Evolutionary conservation across 2,113 vertebrate species (phyloP), one percentile per base, ranked within the genome.

Genomic region (Stomatorhinus ivindoensis): DNA sequence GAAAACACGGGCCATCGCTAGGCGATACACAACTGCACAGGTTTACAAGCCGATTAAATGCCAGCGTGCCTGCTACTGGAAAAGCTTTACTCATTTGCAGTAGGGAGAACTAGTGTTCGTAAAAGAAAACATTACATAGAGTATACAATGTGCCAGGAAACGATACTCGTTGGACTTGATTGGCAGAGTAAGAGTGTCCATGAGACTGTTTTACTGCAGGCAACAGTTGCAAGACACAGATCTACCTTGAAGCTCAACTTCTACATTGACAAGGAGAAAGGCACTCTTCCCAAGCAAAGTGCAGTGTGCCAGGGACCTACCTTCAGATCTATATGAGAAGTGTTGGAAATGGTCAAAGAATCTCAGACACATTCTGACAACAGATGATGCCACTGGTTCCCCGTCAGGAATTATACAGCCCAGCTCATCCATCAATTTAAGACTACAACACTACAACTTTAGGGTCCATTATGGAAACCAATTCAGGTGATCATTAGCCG

Each of bases 371-470:
- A 91, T 86, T 58, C 55, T 90, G 73, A 93, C 94, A 88, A 88
- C 94, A 93, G 94, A 92, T 50, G 31, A 31, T 89, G 17, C 84
- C 73, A 15, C 50, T 89, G 93, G 91, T 94, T 93, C 92, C 95
- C 91, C 92, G 94, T 93, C 92, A 73, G 55, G 93, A 93, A 94
- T 95, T 92, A 94, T 94, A 94, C 92, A 93, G 93, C 94, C 95
- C 94, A 95, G 94, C 94, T 91, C 93, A 94, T 92, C 94, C 93
- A 95, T 93, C 94, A 93, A 94, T 86, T 95, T 91, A 89, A 94
- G 94, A 85, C 88, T 85, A 84, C 95, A 95, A 93, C 93, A 95
- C 50, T 51, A 51, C 94, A 94, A 93, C 95, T 94, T 94, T 94
- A 91, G 89, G 93, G 73, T 91, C 91, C 94, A 93, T 93, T 93